Conservation (phyloP, 2,113 vertebrate species). For the Cyprinodon brontotheroides region DNA sequence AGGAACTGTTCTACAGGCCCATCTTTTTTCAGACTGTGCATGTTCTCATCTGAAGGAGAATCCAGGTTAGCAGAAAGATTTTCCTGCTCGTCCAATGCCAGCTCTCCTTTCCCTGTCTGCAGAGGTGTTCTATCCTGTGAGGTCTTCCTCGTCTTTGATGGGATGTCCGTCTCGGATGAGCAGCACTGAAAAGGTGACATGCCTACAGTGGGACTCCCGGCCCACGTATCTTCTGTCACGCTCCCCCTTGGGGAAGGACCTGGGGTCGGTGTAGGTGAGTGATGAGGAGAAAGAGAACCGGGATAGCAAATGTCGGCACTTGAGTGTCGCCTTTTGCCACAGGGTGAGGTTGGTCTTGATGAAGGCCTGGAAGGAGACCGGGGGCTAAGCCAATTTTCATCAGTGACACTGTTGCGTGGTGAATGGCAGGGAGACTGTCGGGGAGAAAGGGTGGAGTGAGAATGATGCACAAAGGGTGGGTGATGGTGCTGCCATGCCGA, state of each 20-base stretch:
- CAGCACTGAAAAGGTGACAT: constrained; percentile 92
- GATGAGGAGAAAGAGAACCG: constrained; percentile 91
- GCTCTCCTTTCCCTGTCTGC: constrained; percentile 87
- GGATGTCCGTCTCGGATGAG: constrained; percentile 92
- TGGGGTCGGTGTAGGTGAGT: constrained; percentile 93
- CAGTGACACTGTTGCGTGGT: constrained; percentile 95
- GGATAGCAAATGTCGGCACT: constrained; percentile 96
- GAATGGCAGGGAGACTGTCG: constrained; percentile 95
- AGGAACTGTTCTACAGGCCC: constrained; percentile 93
- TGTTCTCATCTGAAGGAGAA: constrained; percentile 86
- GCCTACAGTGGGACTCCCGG: constrained; percentile 82
- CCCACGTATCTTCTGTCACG: constrained; percentile 95
- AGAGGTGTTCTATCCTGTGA: constrained; percentile 91
- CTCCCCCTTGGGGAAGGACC: constrained; percentile 95
- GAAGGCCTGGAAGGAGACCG: constrained; percentile 92
- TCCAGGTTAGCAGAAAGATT: constrained; percentile 89
- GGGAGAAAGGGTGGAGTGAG: constrained; percentile 89
- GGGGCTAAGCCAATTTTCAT: constrained; percentile 98
- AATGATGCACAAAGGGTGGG: constrained; percentile 84
- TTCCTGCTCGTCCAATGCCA: constrained; percentile 88
- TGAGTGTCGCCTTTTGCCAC: constrained; percentile 95
- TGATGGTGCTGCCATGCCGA: constrained; percentile 84
- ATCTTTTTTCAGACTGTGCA: constrained; percentile 92
- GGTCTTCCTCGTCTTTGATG: constrained; percentile 96
- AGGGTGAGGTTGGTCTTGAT: constrained; percentile 94